Conservation (phyloP, 2,797 vertebrate species). For the Cryptoprocta ferox region DNA sequence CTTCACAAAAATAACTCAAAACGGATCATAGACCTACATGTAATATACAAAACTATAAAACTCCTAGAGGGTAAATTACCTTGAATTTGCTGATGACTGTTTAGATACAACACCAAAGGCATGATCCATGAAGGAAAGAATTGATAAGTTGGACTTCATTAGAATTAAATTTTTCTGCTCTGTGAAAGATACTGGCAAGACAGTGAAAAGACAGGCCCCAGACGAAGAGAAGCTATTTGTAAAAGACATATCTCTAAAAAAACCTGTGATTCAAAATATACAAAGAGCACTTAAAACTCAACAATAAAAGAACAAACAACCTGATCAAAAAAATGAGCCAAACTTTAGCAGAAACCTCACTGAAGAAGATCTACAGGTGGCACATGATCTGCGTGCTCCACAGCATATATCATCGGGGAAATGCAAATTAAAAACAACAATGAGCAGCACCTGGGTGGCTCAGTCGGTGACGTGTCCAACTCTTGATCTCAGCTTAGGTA, state of each 20-base stretch:
- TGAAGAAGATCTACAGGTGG: background rate
- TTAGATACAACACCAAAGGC: background rate
- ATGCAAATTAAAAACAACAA: background rate
- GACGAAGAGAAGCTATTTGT: background rate
- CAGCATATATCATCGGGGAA: background rate
- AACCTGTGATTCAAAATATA: background rate
- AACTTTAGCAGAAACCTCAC: background rate
- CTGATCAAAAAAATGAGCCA: background rate
- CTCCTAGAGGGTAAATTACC: background rate
- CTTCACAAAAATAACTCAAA: background rate
- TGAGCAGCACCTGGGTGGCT: background rate
- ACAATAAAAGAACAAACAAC: background rate
- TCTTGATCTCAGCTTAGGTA: no score
- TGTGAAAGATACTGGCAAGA: background rate
- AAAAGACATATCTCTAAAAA: background rate
- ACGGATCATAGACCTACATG: background rate
- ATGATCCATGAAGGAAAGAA: background rate
- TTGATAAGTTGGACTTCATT: background rate
- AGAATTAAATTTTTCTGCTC: background rate
- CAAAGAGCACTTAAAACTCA: constrained; percentile 1
- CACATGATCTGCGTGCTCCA: background rate
- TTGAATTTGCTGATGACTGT: background rate
- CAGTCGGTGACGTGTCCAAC: no score
- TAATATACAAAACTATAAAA: background rate
- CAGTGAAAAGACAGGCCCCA: background rate